A percentile compares a stretch with the other conserved stretches of the same genome.
phyloP scores from a whole-genome alignment of 1,140 invertebrate genomes.

The Pectinophora gossypiella region DNA sequence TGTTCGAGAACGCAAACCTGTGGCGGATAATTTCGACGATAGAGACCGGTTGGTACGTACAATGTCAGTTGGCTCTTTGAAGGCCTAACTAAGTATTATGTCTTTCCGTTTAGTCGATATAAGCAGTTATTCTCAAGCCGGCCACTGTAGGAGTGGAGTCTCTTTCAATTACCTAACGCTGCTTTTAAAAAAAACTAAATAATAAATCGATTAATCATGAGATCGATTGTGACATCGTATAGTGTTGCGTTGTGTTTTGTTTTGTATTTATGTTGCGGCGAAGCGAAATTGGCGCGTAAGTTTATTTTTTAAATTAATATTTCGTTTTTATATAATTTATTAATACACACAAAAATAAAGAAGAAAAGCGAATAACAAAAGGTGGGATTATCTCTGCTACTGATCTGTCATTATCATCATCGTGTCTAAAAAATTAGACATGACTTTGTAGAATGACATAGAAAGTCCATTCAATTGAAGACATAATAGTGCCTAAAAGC shows the following conservation, averaged over 20 bases:
- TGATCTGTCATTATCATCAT: too few species aligned
- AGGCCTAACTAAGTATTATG: constrained; percentile 29
- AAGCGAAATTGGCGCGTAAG: constrained; percentile 51
- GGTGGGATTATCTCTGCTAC: too few species aligned
- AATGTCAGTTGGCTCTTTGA: constrained; percentile 35
- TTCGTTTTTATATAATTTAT: too few species aligned
- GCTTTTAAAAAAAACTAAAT: constrained; percentile 2
- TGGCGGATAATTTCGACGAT: constrained; percentile 9
- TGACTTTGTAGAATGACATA: too few species aligned
- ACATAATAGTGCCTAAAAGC: too few species aligned
- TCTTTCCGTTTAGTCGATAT: constrained; percentile 50
- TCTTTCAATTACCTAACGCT: constrained; percentile 28
- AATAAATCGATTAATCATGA: constrained; percentile 25
- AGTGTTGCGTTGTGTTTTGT: constrained; percentile 29
- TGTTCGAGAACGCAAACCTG: too few species aligned
- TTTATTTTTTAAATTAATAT: too few species aligned
- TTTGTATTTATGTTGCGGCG: constrained; percentile 22
- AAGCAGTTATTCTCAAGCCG: constrained; percentile 39
- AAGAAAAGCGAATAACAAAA: too few species aligned
- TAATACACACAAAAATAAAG: too few species aligned
- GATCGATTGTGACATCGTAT: constrained; percentile 19
- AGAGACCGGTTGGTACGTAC: constrained; percentile 34
- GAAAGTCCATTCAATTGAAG: too few species aligned
- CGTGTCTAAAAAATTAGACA: too few species aligned
- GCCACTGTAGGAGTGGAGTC: constrained; percentile 27